phyloP scores from a whole-genome alignment of 2,113 vertebrate species.

The Scytalopus superciliaris region DNA sequence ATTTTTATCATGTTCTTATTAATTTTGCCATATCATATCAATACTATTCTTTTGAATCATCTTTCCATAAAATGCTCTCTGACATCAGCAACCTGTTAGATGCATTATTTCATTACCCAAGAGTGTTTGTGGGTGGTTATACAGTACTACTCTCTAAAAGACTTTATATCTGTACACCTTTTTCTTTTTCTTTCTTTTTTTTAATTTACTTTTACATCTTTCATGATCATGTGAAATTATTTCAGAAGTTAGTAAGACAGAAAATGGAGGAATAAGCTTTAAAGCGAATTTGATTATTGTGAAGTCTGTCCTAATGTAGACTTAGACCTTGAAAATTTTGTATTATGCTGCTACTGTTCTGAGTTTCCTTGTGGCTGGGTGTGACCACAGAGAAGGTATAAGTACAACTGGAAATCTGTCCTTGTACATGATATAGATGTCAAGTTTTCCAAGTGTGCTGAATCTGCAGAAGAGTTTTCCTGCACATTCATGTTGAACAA shows the following conservation, averaged over 20 bases:
- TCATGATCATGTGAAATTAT: not conserved
- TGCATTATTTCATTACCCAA: not conserved
- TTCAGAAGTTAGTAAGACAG: not conserved
- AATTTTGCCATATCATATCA: not conserved
- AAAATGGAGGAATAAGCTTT: not conserved
- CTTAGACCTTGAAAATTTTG: not conserved
- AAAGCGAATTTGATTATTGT: not conserved
- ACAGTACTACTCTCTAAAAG: not conserved
- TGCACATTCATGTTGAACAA: rapidly evolving
- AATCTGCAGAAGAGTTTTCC: not conserved
- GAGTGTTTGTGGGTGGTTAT: not conserved
- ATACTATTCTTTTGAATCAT: not conserved
- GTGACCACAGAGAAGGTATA: not conserved
- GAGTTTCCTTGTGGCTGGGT: not conserved
- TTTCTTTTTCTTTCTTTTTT: not conserved
- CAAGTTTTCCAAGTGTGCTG: not conserved
- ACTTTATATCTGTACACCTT: not conserved
- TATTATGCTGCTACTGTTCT: not conserved
- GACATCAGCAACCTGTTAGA: rapidly evolving
- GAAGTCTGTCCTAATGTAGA: not conserved
- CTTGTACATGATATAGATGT: not conserved
- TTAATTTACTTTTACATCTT: not conserved
- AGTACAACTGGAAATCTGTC: not conserved
- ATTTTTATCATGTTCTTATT: not conserved
- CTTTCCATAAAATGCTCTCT: not conserved